These are phyloP conservation scores for Trileptium ribeirensis DNA, from an alignment of 2,888 invertebrate genomes.

Conservation along the genomic window DNA sequence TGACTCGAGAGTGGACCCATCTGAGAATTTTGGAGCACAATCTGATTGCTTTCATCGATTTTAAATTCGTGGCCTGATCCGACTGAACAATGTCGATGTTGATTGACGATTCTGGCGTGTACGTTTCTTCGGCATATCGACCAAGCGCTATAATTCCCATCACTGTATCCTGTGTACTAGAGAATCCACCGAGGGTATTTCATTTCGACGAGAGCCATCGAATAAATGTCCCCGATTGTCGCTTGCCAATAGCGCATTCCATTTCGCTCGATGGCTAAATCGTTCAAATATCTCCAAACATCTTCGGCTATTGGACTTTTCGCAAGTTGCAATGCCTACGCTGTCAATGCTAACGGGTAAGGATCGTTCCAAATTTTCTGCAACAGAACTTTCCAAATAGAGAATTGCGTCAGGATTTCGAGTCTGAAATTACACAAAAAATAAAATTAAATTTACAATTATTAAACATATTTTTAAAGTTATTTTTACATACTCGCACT, in stretches of 20 bases:
- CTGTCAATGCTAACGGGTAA: conserved; percentile 69
- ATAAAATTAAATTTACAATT: no score
- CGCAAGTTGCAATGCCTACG: conserved; percentile 69
- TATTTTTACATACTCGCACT: no score
- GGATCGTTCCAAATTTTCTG: conserved; percentile 52
- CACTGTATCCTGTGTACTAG: conserved; percentile 68
- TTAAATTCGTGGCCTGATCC: conserved; percentile 50
- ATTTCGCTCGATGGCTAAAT: no score
- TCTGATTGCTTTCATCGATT: conserved; percentile 47
- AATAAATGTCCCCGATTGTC: conserved; percentile 56
- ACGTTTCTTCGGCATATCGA: conserved; percentile 61
- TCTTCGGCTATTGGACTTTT: conserved; percentile 51
- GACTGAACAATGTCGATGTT: conserved; percentile 58
- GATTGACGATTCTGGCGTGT: conserved; percentile 56
- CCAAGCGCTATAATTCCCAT: conserved; percentile 67
- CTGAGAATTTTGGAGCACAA: conserved; percentile 72
- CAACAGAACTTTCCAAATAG: conserved; percentile 48
- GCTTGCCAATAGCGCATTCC: conserved; percentile 77
- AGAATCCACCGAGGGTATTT: conserved; percentile 65
- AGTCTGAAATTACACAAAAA: conserved; percentile 21
- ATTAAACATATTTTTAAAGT: no score
- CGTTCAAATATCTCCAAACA: no score
- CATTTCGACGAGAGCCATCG: conserved; percentile 67
- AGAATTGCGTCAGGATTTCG: conserved; percentile 43
- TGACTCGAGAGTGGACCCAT: conserved; percentile 54